These are phyloP conservation scores for Julus scandinavius DNA, from an alignment of 2,888 invertebrate species.

Conservation along the genomic window DNA sequence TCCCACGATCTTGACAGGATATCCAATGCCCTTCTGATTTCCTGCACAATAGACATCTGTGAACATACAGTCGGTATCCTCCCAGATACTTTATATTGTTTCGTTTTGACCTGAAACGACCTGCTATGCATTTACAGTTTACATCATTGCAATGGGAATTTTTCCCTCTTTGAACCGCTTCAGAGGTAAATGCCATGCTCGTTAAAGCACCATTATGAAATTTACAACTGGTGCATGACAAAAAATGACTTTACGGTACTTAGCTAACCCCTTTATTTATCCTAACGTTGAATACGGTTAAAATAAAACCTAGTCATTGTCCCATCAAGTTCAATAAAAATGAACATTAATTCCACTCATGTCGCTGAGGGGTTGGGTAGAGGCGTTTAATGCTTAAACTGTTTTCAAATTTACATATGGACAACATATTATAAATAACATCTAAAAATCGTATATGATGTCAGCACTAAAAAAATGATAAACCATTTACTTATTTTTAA, in stretches of 20 bases:
- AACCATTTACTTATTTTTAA: background rate
- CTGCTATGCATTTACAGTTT: conserved; percentile 11
- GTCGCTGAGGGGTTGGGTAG: background rate
- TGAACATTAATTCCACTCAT: background rate
- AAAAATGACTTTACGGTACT: background rate
- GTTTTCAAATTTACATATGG: background rate
- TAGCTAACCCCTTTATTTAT: background rate
- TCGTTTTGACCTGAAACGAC: background rate
- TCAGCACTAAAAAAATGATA: background rate
- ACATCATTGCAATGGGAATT: background rate
- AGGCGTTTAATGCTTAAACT: background rate
- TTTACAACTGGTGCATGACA: background rate
- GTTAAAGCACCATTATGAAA: background rate
- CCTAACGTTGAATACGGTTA: background rate
- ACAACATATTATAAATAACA: background rate
- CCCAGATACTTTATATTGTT: conserved; percentile 3
- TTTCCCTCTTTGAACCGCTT: background rate
- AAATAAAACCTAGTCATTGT: conserved; percentile 23
- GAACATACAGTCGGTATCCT: background rate
- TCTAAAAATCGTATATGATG: background rate
- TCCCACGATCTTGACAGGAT: conserved; percentile 21
- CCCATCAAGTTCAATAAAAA: background rate
- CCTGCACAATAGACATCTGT: background rate
- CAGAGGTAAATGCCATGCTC: background rate
- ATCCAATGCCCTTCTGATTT: conserved; percentile 16